Conservation (phyloP, 2,113 vertebrate genomes). For the Cervus canadensis region DNA sequence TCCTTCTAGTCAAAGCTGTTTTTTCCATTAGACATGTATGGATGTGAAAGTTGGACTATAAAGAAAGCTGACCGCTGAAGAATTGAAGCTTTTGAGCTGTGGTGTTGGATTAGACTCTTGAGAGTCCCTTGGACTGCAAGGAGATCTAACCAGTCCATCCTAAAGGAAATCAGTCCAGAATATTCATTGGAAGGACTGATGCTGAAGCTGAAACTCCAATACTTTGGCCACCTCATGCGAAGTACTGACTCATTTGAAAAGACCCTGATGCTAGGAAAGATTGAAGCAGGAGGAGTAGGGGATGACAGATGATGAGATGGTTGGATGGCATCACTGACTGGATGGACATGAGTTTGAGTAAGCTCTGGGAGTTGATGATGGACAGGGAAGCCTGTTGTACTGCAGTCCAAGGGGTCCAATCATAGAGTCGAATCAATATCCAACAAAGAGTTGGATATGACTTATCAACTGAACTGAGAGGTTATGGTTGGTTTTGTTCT, state of each 20-base stretch:
- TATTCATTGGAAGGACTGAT: neutral
- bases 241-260: neutral
- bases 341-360: neutral
- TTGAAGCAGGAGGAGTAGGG: neutral
- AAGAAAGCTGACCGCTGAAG: neutral
- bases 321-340: neutral
- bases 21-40: neutral
- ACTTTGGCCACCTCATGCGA: fast-evolving
- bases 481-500: neutral
- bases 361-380: neutral
- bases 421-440: too few relatives aligned
- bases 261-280: neutral
- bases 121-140: neutral
- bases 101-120: neutral
- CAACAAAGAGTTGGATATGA: neutral
- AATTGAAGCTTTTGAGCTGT: neutral
- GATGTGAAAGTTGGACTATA: neutral
- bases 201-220: neutral
- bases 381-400: neutral
- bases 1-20: neutral
- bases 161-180: neutral
- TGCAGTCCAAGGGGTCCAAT: neutral
- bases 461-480: neutral
- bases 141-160: neutral
- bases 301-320: neutral